Conservation (phyloP, 2,888 invertebrate genomes). For the Exephanes ischioxanthus region DNA sequence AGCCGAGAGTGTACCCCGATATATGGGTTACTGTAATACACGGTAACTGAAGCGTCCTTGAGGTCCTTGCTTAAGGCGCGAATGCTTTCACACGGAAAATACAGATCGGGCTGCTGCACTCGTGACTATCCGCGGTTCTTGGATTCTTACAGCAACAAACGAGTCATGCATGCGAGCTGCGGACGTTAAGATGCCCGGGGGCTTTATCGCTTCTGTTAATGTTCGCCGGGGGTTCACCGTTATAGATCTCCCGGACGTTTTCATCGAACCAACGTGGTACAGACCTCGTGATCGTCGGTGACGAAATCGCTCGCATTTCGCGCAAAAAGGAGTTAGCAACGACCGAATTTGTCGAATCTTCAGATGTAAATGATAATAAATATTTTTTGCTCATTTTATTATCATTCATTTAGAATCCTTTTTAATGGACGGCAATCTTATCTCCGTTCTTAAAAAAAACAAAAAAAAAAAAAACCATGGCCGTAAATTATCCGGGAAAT, state of each 20-base stretch:
- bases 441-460: too few species aligned
- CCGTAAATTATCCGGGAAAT: too few species aligned
- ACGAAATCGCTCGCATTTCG: conserved; percentile 35
- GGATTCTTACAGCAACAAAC: conserved; percentile 21
- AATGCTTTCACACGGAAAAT: conserved; percentile 48
- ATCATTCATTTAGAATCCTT: too few species aligned
- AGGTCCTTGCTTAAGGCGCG: conserved; percentile 55
- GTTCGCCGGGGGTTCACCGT: background rate
- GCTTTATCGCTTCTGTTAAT: conserved; percentile 32
- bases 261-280: conserved; percentile 26
- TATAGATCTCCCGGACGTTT: conserved; percentile 45
- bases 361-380: too few species aligned
- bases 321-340: background rate
- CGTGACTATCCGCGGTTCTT: conserved; percentile 38
- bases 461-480: too few species aligned
- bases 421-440: too few species aligned
- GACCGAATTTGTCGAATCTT: too few species aligned
- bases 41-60: conserved; percentile 50
- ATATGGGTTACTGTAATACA: conserved; percentile 20
- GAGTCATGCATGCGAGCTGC: conserved; percentile 16
- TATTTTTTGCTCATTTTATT: too few species aligned
- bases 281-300: conserved; percentile 35
- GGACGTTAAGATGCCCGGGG: conserved; percentile 22
- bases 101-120: conserved; percentile 27
- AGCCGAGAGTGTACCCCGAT: background rate